Evolutionary conservation across 2,113 vertebrate genomes (phyloP).

Genomic region (Micronycteris hirsuta): DNA sequence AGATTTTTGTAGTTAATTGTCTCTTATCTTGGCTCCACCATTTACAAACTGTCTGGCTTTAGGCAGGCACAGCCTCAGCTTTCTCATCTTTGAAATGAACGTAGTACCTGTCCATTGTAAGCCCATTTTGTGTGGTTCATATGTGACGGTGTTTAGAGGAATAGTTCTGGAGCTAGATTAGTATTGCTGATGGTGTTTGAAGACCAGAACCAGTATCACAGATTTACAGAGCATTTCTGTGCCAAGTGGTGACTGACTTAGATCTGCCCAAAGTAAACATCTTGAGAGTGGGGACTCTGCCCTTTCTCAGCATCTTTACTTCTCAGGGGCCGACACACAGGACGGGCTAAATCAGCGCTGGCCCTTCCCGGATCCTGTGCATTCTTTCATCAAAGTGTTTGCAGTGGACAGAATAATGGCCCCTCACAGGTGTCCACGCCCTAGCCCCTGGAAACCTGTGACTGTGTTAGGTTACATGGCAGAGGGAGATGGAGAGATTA

Average conservation of each 20-base stretch:
- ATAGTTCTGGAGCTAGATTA: neutral
- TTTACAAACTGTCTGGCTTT: neutral
- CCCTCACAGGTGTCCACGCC: neutral
- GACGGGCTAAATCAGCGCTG: neutral
- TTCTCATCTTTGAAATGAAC: neutral
- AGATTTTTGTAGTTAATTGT: neutral
- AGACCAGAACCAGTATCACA: neutral
- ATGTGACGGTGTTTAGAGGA: neutral
- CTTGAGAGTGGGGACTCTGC: neutral
- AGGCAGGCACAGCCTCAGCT: neutral
- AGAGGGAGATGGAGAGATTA: neutral
- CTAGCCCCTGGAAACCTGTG: neutral
- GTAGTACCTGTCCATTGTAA: neutral
- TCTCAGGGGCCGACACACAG: neutral
- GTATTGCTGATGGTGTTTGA: neutral
- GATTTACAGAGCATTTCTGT: neutral
- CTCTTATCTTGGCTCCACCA: neutral
- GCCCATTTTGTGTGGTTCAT: neutral
- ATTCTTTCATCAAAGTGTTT: neutral
- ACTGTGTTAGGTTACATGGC: neutral
- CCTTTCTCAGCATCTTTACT: neutral
- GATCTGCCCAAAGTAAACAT: neutral
- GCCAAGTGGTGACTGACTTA: neutral
- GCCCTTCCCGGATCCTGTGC: neutral
- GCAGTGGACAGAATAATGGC: neutral